Evolutionary conservation across 2,888 invertebrate genomes (phyloP).

Genomic region (Eupithecia subumbrata): DNA sequence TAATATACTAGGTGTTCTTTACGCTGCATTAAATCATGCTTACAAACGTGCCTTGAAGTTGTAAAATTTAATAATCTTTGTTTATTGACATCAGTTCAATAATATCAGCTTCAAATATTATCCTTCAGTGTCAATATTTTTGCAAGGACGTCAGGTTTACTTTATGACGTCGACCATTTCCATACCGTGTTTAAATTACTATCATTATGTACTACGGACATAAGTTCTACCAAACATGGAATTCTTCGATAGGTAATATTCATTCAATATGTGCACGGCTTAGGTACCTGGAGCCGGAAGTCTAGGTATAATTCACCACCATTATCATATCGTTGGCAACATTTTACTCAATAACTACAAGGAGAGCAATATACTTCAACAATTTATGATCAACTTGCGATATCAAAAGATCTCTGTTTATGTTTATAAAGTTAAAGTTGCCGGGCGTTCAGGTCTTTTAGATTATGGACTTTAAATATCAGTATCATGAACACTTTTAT

Average conservation of each 20-base stretch:
- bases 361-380: slow-evolving; percentile 37
- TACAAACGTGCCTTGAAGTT: neutral
- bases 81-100: neutral
- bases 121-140: slow-evolving; percentile 7
- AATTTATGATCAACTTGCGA: slow-evolving; percentile 30
- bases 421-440: slow-evolving; percentile 14
- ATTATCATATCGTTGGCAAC: slow-evolving; percentile 43
- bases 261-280: slow-evolving; percentile 17
- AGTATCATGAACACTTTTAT: neutral
- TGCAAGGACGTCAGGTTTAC: neutral
- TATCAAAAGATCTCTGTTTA: slow-evolving; percentile 11
- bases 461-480: neutral
- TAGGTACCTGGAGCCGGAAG: slow-evolving; percentile 37
- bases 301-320: slow-evolving; percentile 32
- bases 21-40: neutral
- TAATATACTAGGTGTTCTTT: neutral
- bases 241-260: slow-evolving; percentile 8
- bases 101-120: neutral
- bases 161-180: neutral
- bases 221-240: slow-evolving; percentile 11
- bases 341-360: slow-evolving; percentile 43
- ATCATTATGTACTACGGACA: slow-evolving; percentile 10
- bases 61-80: neutral
- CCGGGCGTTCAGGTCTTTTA: neutral
- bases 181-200: slow-evolving; percentile 11